Evolutionary conservation across 1,140 invertebrate species (phyloP).

Genomic region (Tetramorium parvispinum): DNA sequence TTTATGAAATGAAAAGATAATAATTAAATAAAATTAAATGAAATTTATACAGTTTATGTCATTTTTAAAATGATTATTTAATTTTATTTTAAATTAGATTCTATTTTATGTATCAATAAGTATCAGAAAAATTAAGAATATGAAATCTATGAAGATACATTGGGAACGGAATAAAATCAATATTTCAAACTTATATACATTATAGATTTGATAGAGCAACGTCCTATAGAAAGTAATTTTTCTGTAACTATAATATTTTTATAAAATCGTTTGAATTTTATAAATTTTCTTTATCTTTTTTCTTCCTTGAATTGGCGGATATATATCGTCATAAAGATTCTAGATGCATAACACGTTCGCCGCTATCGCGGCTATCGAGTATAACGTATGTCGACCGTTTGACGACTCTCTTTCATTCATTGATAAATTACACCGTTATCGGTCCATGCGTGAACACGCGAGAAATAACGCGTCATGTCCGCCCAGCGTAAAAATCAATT

Average conservation of each 20-base stretch:
- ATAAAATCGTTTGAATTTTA: conserved; percentile 14
- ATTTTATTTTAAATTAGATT: too few species aligned
- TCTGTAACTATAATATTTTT: conserved; percentile 19
- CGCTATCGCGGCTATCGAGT: conserved; percentile 18
- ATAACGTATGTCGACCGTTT: conserved; percentile 52
- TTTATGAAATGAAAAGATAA: background rate
- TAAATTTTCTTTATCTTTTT: background rate
- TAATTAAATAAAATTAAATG: background rate
- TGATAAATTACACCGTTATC: conserved; percentile 59
- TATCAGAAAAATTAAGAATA: background rate
- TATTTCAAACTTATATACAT: background rate
- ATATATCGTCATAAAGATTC: conserved; percentile 4
- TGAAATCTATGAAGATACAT: background rate
- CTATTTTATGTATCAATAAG: too few species aligned
- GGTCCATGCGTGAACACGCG: conserved; percentile 48
- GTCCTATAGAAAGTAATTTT: background rate
- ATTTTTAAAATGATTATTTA: background rate
- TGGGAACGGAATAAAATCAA: background rate
- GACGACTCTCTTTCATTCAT: conserved; percentile 47
- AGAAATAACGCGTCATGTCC: conserved; percentile 38
- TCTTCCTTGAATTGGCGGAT: background rate
- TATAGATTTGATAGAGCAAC: background rate
- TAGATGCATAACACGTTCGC: background rate
- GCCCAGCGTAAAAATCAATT: conserved; percentile 40
- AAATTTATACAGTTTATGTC: background rate